These are phyloP conservation scores for Arctia plantaginis DNA, from an alignment of 2,888 invertebrate genomes.

Conservation along the genomic window DNA sequence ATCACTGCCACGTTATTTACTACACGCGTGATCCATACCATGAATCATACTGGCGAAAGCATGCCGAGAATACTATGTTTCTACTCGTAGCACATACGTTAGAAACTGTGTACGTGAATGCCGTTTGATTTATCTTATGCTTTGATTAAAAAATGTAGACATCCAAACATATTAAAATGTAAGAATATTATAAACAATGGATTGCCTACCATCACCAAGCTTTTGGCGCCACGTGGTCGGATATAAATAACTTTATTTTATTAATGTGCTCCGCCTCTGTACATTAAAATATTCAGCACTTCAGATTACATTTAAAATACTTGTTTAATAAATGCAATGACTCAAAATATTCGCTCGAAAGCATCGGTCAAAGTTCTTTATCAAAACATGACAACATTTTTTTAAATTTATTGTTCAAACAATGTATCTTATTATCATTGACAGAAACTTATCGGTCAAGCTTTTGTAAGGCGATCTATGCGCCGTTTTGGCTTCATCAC, in stretches of 20 bases:
- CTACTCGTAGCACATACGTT: conserved; percentile 32
- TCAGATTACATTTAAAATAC: conserved; percentile 39
- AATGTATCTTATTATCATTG: conserved; percentile 82
- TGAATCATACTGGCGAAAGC: conserved; percentile 52
- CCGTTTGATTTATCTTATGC: conserved; percentile 24
- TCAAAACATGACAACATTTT: conserved; percentile 72
- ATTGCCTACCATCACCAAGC: conserved; percentile 16
- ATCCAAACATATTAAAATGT: conserved; percentile 33
- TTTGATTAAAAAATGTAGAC: background rate
- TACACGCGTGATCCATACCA: conserved; percentile 44
- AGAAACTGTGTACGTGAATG: conserved; percentile 31
- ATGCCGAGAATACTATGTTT: conserved; percentile 45
- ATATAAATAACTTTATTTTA: conserved; percentile 57
- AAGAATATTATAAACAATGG: conserved; percentile 24
- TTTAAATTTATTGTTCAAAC: conserved; percentile 76
- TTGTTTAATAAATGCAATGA: conserved; percentile 45
- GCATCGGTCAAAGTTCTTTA: conserved; percentile 60
- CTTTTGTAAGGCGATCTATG: conserved; percentile 82
- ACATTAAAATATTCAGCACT: conserved; percentile 50
- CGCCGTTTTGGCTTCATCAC: conserved; percentile 66
- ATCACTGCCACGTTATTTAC: conserved; percentile 54
- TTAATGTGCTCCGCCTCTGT: conserved; percentile 48
- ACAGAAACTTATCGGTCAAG: conserved; percentile 83
- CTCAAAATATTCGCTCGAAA: conserved; percentile 57
- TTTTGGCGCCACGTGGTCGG: conserved; percentile 42